Evolutionary conservation across 1,140 invertebrate species (phyloP).

Genomic region (Potamilus streckersoni): DNA sequence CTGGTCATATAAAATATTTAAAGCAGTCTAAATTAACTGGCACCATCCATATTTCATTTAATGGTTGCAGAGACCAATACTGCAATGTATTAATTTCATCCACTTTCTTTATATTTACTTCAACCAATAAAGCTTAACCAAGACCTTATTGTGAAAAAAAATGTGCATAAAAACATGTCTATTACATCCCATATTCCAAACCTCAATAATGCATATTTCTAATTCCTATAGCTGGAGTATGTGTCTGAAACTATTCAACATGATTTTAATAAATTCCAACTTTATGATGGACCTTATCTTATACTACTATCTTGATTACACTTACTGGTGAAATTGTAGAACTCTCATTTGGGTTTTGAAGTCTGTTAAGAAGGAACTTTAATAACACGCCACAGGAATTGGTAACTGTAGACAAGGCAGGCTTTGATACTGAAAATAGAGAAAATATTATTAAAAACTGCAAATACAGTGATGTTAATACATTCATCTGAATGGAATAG

Average conservation of each 20-base stretch:
- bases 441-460: slow-evolving; percentile 5
- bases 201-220: background rate
- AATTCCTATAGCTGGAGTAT: background rate
- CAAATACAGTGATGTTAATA: background rate
- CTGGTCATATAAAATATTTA: too few species aligned
- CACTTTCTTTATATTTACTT: too few species aligned
- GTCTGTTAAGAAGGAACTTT: slow-evolving; percentile 71
- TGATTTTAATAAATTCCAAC: background rate
- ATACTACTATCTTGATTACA: background rate
- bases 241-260: background rate
- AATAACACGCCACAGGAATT: slow-evolving; percentile 74
- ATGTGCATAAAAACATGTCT: background rate
- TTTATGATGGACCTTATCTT: too few species aligned
- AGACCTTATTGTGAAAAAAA: too few species aligned
- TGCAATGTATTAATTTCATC: too few species aligned
- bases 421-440: slow-evolving; percentile 73
- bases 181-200: background rate
- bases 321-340: slow-evolving; percentile 64
- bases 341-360: slow-evolving; percentile 66
- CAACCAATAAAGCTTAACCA: too few species aligned
- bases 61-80: too few species aligned
- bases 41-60: too few species aligned
- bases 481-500: too few species aligned
- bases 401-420: slow-evolving; percentile 72
- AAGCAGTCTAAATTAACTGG: too few species aligned